Evolutionary conservation across 1,140 invertebrate genomes (phyloP).

Genomic region (Orchesella cincta): DNA sequence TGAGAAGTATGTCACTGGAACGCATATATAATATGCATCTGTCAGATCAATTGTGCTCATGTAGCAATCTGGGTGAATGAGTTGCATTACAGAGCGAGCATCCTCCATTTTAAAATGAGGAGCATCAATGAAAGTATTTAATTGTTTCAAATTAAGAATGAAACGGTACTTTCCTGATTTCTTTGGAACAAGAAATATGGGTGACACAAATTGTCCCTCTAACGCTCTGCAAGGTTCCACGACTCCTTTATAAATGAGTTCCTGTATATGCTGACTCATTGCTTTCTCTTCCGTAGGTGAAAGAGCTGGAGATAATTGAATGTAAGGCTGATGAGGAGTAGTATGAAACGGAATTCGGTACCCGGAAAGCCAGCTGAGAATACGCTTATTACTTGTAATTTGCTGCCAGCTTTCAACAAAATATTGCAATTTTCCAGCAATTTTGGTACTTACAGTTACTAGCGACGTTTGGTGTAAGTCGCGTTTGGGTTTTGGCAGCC

Average conservation of each 20-base stretch:
- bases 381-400: neutral
- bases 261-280: neutral
- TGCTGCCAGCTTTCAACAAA: neutral
- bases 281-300: neutral
- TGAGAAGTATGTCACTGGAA: constrained; percentile 6
- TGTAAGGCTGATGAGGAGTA: neutral
- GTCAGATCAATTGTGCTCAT: constrained; percentile 31
- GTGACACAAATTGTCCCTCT: constrained; percentile 22
- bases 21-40: constrained; percentile 39
- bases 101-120: constrained; percentile 42
- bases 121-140: constrained; percentile 35
- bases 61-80: constrained; percentile 21
- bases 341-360: constrained; percentile 6
- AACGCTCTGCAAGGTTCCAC: neutral
- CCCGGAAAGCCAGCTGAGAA: neutral
- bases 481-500: too few relatives aligned
- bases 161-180: neutral
- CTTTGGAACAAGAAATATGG: constrained; percentile 37
- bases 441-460: too few relatives aligned
- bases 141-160: constrained; percentile 39
- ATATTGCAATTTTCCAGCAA: constrained; percentile 7
- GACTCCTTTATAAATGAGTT: neutral
- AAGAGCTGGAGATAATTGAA: neutral
- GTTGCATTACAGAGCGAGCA: neutral
- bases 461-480: too few relatives aligned